Evolutionary conservation across 2,113 vertebrate genomes (phyloP), one percentile per base, ranked within the genome.

Genomic region (Rhinoptilus africanus): DNA sequence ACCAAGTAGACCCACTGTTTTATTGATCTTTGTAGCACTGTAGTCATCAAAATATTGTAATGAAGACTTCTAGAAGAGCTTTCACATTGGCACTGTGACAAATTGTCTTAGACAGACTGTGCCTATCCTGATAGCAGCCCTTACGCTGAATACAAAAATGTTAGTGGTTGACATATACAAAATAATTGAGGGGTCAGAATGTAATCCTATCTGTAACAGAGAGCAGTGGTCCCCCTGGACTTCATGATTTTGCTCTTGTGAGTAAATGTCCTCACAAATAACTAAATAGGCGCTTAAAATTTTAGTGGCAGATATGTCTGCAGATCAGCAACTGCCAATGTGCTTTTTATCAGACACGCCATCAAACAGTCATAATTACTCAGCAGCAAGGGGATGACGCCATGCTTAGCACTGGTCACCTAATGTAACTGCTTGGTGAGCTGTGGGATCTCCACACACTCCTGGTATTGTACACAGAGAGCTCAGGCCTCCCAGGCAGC

Each of bases 381-480:
- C 47, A 83, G 57, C n/a, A 79, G 18, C 23, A 35, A 63, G 37
- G 14, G 12, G 4, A 9, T 68, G 20, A 23, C 11, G 7, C 37
- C 37, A 4, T 60, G 4, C 14, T 53, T 8, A 1, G 11, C 4
- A 0, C 1, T 45, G 59, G 24, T 13, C 37, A 26, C 57, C 34
- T 19, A 3, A 9, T 8, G 30, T 7, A 26, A 14, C 8, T 39
- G 47, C 51, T 67, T 1, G 0, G 39, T 62, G 50, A 26, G 39
- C 60, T 71, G 8, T 24, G 59, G 32, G 18, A 26, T 60, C 26
- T 71, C 26, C 30, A 24, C 26, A 53, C 72, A 3, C 18, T 80
- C n/a, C 22, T 75, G 75, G 5, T n/a, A 3, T 9, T 8, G 0
- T 30, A 56, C 34, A 5, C 1, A 37, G 60, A 41, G 39, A 71